Percentiles rank a stretch among this genome's conserved stretches.
phyloP scores from a whole-genome alignment of 2,888 invertebrate species.

The Dynastes tityus region DNA sequence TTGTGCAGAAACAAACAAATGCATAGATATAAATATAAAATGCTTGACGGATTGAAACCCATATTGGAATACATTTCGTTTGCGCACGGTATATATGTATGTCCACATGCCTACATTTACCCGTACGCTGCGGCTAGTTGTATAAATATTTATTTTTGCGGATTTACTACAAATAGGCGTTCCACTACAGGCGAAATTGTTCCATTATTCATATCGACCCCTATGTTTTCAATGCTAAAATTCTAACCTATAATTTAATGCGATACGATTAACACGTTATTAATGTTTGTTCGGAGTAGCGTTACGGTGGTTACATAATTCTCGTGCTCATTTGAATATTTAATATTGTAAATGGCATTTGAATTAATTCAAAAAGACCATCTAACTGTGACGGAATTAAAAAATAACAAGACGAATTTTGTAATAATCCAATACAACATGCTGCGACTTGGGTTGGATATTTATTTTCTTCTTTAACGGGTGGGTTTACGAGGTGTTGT shows the following conservation, averaged over 20 bases:
- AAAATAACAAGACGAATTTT: too few species aligned
- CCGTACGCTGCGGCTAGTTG: neutral
- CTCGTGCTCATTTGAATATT: neutral
- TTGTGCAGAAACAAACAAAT: too few species aligned
- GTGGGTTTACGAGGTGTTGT: too few species aligned
- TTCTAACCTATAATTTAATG: neutral
- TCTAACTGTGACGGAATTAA: too few species aligned
- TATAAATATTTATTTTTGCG: slow-evolving; percentile 15
- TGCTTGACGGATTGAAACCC: too few species aligned
- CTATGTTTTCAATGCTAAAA: neutral
- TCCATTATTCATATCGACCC: slow-evolving; percentile 4
- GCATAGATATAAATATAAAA: too few species aligned
- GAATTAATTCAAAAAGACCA: neutral
- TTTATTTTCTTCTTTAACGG: too few species aligned
- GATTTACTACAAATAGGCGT: slow-evolving; percentile 17
- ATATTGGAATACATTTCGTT: neutral
- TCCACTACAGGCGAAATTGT: slow-evolving; percentile 2
- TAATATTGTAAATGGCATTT: neutral
- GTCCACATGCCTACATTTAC: too few species aligned
- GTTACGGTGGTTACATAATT: neutral
- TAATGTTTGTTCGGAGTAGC: neutral
- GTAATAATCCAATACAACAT: too few species aligned
- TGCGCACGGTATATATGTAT: too few species aligned
- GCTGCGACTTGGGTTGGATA: too few species aligned
- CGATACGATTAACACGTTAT: neutral